A percentile compares a stretch with the other conserved stretches of the same genome.
phyloP scores from a whole-genome alignment of 2,888 invertebrate genomes.

The Minunthozetes semirufus region DNA sequence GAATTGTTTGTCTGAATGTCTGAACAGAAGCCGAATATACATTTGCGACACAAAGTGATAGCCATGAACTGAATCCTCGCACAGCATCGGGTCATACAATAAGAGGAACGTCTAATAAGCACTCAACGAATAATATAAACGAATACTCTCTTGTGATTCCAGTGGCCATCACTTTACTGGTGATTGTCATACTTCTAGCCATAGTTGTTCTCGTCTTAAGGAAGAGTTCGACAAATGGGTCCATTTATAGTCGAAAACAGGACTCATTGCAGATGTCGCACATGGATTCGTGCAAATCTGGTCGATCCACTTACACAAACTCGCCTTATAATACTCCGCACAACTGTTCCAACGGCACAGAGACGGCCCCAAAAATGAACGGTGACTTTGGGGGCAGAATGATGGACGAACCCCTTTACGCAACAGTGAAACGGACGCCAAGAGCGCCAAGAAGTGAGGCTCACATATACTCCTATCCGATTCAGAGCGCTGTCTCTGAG shows the following conservation, averaged over 20 bases:
- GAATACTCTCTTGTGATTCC: constrained; percentile 39
- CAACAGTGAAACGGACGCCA: constrained; percentile 43
- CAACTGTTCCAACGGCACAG: constrained; percentile 26
- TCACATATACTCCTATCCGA: constrained; percentile 43
- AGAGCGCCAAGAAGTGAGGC: constrained; percentile 41
- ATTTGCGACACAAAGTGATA: not conserved
- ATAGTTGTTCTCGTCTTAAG: constrained; percentile 40
- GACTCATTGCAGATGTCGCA: constrained; percentile 32
- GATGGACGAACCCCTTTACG: constrained; percentile 42
- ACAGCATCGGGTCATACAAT: constrained; percentile 24
- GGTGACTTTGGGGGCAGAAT: constrained; percentile 15
- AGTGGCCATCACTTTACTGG: constrained; percentile 40
- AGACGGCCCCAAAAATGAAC: constrained; percentile 20
- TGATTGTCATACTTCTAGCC: constrained; percentile 41
- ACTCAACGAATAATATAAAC: constrained; percentile 1
- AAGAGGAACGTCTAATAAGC: not conserved
- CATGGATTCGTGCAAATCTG: constrained; percentile 26
- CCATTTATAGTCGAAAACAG: constrained; percentile 23
- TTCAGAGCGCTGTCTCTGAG: constrained; percentile 25
- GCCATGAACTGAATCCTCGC: constrained; percentile 18
- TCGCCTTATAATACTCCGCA: constrained; percentile 25
- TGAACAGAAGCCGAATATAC: constrained; percentile 28
- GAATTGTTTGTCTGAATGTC: not conserved
- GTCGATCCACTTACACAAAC: constrained; percentile 26
- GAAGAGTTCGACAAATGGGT: constrained; percentile 39